Percentiles rank a stretch among this genome's conserved stretches.
phyloP scores from a whole-genome alignment of 92 coral and sea anemone species.

The Zoanthus sansibaricus region DNA sequence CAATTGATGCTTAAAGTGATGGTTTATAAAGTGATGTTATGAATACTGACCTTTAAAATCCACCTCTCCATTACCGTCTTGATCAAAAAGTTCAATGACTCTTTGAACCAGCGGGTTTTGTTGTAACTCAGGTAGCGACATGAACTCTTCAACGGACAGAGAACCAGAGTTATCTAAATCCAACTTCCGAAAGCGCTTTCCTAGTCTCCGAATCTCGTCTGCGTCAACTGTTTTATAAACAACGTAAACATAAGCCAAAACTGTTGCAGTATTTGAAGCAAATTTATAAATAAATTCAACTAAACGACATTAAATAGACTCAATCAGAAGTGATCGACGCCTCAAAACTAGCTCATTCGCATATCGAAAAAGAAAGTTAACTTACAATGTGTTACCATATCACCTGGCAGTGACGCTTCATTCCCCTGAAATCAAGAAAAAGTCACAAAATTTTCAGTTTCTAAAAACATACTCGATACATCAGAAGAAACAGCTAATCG shows the following conservation, averaged over 20 bases:
- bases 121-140: conserved; percentile 97
- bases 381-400: conserved; percentile 99
- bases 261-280: conserved; percentile 42
- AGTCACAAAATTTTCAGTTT: conserved; percentile 14
- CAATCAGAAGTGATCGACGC: conserved; percentile 47
- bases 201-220: conserved; percentile 97
- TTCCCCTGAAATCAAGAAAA: conserved; percentile 80
- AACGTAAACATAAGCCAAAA: conserved; percentile 41
- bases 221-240: conserved; percentile 85
- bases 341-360: not conserved
- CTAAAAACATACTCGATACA: not conserved
- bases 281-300: conserved; percentile 42
- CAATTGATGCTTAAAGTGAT: conserved; percentile 30
- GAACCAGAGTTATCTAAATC: conserved; percentile 98
- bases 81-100: conserved; percentile 96
- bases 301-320: conserved; percentile 18
- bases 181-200: conserved; percentile 92
- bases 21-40: not conserved
- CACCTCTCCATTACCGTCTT: conserved; percentile 98
- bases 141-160: conserved; percentile 96
- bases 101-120: conserved; percentile 98
- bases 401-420: conserved; percentile 93
- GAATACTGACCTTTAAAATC: conserved; percentile 92
- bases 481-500: conserved; percentile 29
- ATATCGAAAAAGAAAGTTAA: conserved; percentile 38